Evolutionary conservation across 2,797 vertebrate species (phyloP), one percentile per base, ranked within the genome.

Genomic region (Parambassis ranga): DNA sequence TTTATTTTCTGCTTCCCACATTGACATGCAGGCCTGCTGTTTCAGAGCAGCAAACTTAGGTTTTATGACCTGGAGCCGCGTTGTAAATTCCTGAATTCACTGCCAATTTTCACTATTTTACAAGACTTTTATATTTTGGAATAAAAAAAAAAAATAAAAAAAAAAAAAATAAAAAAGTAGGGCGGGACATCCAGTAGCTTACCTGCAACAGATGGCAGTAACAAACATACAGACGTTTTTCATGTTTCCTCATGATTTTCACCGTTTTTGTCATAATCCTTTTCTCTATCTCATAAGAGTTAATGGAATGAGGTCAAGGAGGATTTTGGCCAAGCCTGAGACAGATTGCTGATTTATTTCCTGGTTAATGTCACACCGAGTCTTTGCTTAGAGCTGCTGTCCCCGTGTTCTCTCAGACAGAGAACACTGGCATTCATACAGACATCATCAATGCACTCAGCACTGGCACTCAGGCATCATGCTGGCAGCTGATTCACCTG

Each of bases 271-370:
- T 18, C 16, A 9, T 31, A 36, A 46, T 64, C 51, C 22, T 38
- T 30, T 19, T n/a, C 28, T 65, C 52, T 47, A 20, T 74, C 52
- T 63, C 57, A 57, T 52, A 47, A 48, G 39, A 73, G 32, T 58
- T 62, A 44, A 71, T 48, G 47, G 39, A 82, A 79, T 62, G 65
- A 76, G 82, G 82, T 72, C 77, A 76, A 19, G 16, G 38, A 72
- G 61, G 73, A 57, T 80, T 82, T 73, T 53, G 75, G 59, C 58
- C 71, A 71, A 64, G 81, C 77, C 48, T 19, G 59, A 57, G 67
- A 52, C 49, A 63, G 49, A 43, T 59, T 16, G 31, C 57, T 70
- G 71, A 67, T 79, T 58, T 81, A 61, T 81, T 75, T 75, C 53
- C 56, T 65, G 52, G 60, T 75, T 62, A 43, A 62, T 33, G 50